Conservation (phyloP, 2,888 invertebrate genomes). For the Microdon myrmicae region DNA sequence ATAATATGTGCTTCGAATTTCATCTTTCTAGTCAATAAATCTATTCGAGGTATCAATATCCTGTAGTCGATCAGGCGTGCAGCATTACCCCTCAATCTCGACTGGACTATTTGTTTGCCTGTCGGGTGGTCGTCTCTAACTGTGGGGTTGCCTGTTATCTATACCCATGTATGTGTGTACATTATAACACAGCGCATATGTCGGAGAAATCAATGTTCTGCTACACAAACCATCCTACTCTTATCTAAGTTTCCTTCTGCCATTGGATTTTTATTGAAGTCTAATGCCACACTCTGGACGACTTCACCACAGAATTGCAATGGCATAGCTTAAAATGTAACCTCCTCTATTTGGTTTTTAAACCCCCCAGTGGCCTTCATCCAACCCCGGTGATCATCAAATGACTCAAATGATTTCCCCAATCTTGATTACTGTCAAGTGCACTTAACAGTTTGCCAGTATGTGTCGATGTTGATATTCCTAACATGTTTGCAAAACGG, state of each 20-base stretch:
- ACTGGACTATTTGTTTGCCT: too few species aligned
- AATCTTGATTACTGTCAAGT: constrained; percentile 52
- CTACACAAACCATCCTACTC: too few species aligned
- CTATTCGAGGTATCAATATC: constrained; percentile 23
- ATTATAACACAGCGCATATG: too few species aligned
- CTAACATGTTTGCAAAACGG: constrained; percentile 32
- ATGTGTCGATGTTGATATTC: constrained; percentile 43
- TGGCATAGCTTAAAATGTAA: constrained; percentile 43
- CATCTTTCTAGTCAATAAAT: constrained; percentile 37
- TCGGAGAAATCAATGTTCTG: too few species aligned
- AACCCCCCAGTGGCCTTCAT: constrained; percentile 1
- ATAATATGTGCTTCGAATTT: constrained; percentile 33
- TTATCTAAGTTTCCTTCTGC: too few species aligned
- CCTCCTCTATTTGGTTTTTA: constrained; percentile 5
- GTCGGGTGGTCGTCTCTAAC: too few species aligned
- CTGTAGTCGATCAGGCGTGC: too few species aligned
- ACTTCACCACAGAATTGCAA: constrained; percentile 43
- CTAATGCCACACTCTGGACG: constrained; percentile 43
- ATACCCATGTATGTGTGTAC: too few species aligned
- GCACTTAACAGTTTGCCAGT: constrained; percentile 49
- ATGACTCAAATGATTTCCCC: constrained; percentile 46
- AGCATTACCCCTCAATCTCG: too few species aligned
- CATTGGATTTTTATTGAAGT: too few species aligned
- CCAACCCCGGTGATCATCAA: constrained; percentile 35
- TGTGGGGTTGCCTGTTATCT: too few species aligned